These are phyloP conservation scores for Elaphurus davidianus DNA, from an alignment of 2,113 vertebrate species.

Conservation along the genomic window DNA sequence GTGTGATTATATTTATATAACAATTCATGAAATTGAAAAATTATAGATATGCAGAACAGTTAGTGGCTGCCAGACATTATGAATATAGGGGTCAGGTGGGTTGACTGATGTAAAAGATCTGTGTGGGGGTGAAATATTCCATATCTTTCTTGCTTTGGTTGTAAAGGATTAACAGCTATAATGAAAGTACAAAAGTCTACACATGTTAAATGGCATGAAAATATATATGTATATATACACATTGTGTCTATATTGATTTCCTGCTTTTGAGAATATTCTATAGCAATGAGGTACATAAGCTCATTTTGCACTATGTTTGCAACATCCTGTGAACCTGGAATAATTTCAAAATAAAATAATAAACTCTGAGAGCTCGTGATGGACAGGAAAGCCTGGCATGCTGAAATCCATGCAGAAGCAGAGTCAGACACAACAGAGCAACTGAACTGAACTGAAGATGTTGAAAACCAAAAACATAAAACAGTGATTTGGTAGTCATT, in stretches of 20 bases:
- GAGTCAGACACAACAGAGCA: not conserved
- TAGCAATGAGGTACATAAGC: not conserved
- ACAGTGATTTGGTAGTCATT: not conserved
- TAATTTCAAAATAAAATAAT: not conserved
- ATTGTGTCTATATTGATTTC: not conserved
- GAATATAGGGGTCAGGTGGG: not conserved
- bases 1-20: not conserved
- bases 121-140: not conserved
- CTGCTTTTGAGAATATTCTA: not conserved
- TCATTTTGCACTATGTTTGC: not conserved
- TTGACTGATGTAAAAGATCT: not conserved
- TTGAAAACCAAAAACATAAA: not conserved
- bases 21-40: not conserved
- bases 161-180: not conserved
- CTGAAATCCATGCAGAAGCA: not conserved
- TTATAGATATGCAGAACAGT: not conserved
- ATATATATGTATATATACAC: not conserved
- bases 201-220: not conserved
- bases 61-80: not conserved
- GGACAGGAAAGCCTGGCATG: not conserved
- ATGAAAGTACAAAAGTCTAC: not conserved
- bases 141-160: not conserved
- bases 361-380: not conserved
- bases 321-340: not conserved
- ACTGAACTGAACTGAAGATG: not conserved